A percentile compares a stretch with the other conserved stretches of the same genome.
Conservation (phyloP, 2,113 vertebrate species). For the Stegastes partitus region DNA sequence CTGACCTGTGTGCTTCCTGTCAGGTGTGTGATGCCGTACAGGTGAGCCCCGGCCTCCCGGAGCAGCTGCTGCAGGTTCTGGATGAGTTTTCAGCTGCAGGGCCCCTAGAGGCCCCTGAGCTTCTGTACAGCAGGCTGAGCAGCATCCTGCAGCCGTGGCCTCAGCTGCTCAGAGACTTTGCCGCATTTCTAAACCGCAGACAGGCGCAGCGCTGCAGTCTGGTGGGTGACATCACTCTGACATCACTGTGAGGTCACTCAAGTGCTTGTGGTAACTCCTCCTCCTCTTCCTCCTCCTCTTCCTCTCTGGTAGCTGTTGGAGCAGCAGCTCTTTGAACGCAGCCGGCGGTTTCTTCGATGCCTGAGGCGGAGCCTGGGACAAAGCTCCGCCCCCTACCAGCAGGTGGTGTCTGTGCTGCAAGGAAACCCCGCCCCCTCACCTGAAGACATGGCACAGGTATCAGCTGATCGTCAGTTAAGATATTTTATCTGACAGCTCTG, state of each 20-base stretch:
- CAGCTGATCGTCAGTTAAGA: neutral
- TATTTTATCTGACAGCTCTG: too few relatives aligned
- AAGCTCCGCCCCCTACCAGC: slow-evolving; percentile 88
- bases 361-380: slow-evolving; percentile 90
- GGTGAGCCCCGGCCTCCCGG: slow-evolving; percentile 82
- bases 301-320: slow-evolving; percentile 86
- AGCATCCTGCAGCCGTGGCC: slow-evolving; percentile 87
- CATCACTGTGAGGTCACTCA: neutral
- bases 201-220: slow-evolving; percentile 91
- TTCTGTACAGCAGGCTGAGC: slow-evolving; percentile 84
- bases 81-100: slow-evolving; percentile 84
- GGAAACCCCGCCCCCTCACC: slow-evolving; percentile 84
- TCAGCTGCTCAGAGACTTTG: slow-evolving; percentile 91
- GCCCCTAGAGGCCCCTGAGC: slow-evolving; percentile 74
- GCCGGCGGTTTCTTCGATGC: slow-evolving; percentile 89
- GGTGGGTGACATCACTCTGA: slow-evolving; percentile 77
- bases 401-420: slow-evolving; percentile 91
- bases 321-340: slow-evolving; percentile 93
- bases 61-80: slow-evolving; percentile 89
- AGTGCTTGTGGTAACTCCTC: neutral
- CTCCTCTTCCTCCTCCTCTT: slow-evolving; percentile 13
- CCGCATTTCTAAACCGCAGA: slow-evolving; percentile 89
- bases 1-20: neutral
- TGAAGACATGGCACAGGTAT: slow-evolving; percentile 86
- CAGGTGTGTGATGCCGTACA: slow-evolving; percentile 90